phyloP scores from a whole-genome alignment of 2,888 invertebrate genomes.

The Escarpia spicata region DNA sequence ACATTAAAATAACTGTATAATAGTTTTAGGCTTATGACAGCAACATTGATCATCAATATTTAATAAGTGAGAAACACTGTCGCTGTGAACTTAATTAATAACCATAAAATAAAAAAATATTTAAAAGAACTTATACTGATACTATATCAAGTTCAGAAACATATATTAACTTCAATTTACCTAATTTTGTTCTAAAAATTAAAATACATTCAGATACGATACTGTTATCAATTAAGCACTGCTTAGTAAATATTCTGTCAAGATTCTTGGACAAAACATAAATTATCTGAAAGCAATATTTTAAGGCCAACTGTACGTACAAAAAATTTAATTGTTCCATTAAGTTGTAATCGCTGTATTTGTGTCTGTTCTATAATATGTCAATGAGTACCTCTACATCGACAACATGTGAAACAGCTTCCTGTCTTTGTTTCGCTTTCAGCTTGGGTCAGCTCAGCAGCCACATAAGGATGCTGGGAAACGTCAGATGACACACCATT shows the following conservation, averaged over 20 bases:
- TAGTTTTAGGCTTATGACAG: neutral
- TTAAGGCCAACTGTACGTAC: neutral
- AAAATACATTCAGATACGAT: no score
- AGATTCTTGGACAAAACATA: neutral
- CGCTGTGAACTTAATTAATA: no score
- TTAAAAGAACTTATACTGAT: no score
- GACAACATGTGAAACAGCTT: constrained; percentile 13
- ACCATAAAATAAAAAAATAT: no score
- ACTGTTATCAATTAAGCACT: no score
- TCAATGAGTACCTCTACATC: neutral
- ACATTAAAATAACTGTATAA: neutral
- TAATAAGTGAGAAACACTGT: neutral
- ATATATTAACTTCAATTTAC: no score
- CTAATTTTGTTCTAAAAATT: no score
- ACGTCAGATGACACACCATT: neutral
- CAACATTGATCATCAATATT: neutral
- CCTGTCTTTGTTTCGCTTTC: neutral
- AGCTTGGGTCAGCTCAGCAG: neutral
- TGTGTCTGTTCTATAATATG: neutral
- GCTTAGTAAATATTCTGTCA: no score
- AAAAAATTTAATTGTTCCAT: neutral
- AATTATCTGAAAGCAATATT: neutral
- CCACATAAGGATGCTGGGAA: neutral
- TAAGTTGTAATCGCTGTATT: no score
- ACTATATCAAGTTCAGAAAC: no score